Base-by-base conservation (phyloP, 2,797 vertebrate species). In the Hypotaenidia philippensis region DNA sequence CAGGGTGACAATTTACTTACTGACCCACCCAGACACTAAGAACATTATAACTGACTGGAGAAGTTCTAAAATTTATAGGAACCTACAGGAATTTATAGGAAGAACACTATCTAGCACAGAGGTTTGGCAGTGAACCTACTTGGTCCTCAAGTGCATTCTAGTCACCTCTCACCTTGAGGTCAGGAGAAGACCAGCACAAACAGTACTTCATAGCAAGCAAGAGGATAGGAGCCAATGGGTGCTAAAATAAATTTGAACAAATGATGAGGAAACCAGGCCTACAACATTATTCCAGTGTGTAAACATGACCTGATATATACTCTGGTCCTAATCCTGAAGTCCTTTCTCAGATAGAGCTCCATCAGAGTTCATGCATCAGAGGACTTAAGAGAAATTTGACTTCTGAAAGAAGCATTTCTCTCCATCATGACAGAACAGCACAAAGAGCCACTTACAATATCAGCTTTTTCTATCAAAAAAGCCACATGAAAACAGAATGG, bases 1-100 rank as follows among this genome's bases (percentile, higher is more conserved):
- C 6, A 77, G 36, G n/a, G 53, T 29, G 71, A 60, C 23, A 71
- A 76, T 71, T 93, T 89, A 93, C 90, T 90, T 89, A 95, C 71
- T 69, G 55, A 84, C 77, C 45, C 57, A 55, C 8, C 14, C 40
- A 63, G 44, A 55, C 53, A 49, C 32, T 63, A 44, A 44, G 9
- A 84, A 18, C 36, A 34, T 87, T 80, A 49, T 16, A 94, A 82
- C 13, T 66, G 47, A 65, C 44, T 72, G 23, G 4, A 63, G 20
- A 86, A 81, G 9, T 12, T 40, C 55, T 89, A 55, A 65, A 90
- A 84, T 92, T 60, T 59, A 82, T 20, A 60, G 49, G 25, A 79
- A 56, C 8, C 5, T 66, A 57, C 20, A 77, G 22, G 16, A 64
- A 65, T 52, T 72, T 61, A 14, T 50, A 27, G 55, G 25, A 93